Percentiles rank a stretch among this genome's conserved stretches.
Conservation (phyloP, 2,113 vertebrate species). For the Vulpes vulpes region DNA sequence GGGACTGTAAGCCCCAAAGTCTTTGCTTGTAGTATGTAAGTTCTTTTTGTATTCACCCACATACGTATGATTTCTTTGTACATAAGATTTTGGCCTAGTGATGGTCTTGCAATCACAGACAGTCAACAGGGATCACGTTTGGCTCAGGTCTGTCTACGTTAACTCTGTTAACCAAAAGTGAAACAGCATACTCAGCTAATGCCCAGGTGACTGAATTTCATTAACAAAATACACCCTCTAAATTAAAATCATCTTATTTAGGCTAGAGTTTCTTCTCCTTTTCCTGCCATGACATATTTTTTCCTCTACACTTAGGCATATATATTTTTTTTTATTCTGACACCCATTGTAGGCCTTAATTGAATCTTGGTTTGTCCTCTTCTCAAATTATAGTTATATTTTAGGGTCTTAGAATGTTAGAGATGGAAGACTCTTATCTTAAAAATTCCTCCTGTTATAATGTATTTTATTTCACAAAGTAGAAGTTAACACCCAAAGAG, state of each 20-base stretch:
- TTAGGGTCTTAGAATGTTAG: conserved; percentile 35
- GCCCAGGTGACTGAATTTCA: not conserved
- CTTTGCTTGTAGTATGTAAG: not conserved
- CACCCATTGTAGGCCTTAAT: not conserved
- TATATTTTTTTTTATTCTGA: not conserved
- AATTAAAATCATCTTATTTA: not conserved
- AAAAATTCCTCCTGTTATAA: not conserved
- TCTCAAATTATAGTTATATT: not conserved
- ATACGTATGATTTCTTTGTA: not conserved
- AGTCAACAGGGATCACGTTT: not conserved
- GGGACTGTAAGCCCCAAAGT: not conserved
- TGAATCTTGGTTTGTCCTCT: not conserved
- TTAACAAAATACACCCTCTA: not conserved
- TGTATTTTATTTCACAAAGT: conserved; percentile 38
- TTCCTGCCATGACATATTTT: not conserved
- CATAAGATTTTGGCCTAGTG: not conserved
- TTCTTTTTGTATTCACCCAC: not conserved
- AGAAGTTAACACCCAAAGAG: not conserved
- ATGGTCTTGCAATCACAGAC: not conserved
- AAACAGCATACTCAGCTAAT: not conserved
- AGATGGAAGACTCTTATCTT: not conserved
- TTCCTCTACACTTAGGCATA: not conserved
- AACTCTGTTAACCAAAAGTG: not conserved
- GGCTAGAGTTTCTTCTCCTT: not conserved
- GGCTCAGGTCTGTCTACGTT: not conserved